Percentiles rank a stretch among this genome's conserved stretches.
Evolutionary conservation across 2,797 vertebrate genomes (phyloP).

Genomic region (Phoeniculus purpureus): DNA sequence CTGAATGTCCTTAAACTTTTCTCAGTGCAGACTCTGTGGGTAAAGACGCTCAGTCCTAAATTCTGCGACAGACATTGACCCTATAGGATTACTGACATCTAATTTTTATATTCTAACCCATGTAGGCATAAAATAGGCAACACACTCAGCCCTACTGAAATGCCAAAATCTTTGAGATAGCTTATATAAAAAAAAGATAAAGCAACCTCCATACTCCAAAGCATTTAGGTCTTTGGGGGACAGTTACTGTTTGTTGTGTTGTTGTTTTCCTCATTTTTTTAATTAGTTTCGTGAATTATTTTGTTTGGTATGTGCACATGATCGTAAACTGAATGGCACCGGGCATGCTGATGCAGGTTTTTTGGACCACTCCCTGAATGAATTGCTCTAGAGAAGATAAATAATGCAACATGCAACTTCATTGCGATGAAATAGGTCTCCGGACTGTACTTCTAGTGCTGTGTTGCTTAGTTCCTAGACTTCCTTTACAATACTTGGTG

Average conservation of each 20-base stretch:
- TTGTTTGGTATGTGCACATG: not conserved
- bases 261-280: not conserved
- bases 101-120: not conserved
- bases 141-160: not conserved
- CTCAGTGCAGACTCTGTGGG: no score
- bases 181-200: not conserved
- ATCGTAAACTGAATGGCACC: not conserved
- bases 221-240: not conserved
- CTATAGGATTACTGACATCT: not conserved
- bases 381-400: not conserved
- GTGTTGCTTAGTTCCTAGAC: not conserved
- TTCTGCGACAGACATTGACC: no score
- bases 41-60: no score
- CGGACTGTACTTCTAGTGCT: not conserved
- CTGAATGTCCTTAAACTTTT: no score
- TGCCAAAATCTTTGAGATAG: not conserved
- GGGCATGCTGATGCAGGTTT: not conserved
- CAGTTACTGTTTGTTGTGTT: not conserved
- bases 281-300: not conserved
- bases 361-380: not conserved
- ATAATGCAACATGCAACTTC: not conserved
- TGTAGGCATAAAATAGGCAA: not conserved
- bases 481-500: not conserved
- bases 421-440: not conserved
- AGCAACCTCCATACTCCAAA: fast-evolving